phyloP scores from a whole-genome alignment of 1,140 invertebrate genomes.

The Zaprionus africanus region DNA sequence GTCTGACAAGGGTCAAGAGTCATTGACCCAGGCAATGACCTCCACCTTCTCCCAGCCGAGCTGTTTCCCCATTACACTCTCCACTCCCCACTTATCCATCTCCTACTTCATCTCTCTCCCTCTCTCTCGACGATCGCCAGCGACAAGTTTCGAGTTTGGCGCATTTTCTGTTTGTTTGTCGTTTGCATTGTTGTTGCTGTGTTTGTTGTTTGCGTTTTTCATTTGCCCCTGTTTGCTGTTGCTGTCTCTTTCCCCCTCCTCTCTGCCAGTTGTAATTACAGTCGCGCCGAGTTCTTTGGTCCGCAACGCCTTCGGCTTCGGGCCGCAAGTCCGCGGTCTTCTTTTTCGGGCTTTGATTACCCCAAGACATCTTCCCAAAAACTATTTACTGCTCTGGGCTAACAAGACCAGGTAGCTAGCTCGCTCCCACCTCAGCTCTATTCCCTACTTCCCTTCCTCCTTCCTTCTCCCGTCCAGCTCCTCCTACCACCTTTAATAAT shows the following conservation, averaged over 20 bases:
- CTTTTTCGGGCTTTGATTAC: conserved; percentile 25
- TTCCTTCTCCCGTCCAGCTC: no score
- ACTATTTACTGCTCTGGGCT: conserved; percentile 13
- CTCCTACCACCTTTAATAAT: conserved; percentile 25
- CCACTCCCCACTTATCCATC: neutral
- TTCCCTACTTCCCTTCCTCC: neutral
- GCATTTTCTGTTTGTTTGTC: conserved; percentile 49
- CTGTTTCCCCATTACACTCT: conserved; percentile 10
- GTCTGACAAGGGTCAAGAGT: conserved; percentile 60
- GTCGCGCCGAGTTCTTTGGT: conserved; percentile 41
- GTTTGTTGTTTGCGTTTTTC: conserved; percentile 60
- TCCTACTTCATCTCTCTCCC: neutral
- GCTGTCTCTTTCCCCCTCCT: neutral
- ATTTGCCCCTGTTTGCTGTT: conserved; percentile 45
- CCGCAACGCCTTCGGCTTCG: conserved; percentile 42
- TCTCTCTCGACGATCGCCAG: conserved; percentile 52
- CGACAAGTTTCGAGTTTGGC: conserved; percentile 68
- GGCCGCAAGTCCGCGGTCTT: neutral
- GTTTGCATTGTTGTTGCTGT: conserved; percentile 23
- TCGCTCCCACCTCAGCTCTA: neutral
- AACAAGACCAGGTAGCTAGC: conserved; percentile 39
- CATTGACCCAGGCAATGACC: conserved; percentile 74
- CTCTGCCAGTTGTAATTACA: conserved; percentile 36
- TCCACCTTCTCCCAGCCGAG: conserved; percentile 48
- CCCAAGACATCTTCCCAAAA: conserved; percentile 5